A percentile compares a stretch with the other conserved stretches of the same genome.
Conservation (phyloP, 2,113 vertebrate species). For the Ciconia stormi region DNA sequence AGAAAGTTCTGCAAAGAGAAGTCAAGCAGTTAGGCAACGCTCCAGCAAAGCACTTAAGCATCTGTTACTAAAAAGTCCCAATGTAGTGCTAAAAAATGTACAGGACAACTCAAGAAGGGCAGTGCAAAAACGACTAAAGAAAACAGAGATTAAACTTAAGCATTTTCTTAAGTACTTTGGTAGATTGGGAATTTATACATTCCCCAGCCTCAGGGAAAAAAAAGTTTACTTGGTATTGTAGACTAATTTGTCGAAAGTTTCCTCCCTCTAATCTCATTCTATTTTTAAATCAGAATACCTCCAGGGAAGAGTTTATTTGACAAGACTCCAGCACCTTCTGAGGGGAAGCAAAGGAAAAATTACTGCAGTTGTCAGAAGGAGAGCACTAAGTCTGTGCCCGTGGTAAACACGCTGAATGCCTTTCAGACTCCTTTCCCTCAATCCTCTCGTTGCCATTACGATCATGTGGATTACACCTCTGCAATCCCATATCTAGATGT, state of each 20-base stretch:
- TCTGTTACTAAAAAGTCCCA: neutral
- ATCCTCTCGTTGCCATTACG: constrained; percentile 61
- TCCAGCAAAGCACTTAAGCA: constrained; percentile 41
- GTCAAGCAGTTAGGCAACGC: neutral
- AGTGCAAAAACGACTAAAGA: neutral
- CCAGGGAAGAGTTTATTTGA: constrained; percentile 82
- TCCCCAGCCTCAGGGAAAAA: neutral
- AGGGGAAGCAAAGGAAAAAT: constrained; percentile 32
- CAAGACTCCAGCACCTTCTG: constrained; percentile 39
- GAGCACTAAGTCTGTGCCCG: neutral
- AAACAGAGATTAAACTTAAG: neutral
- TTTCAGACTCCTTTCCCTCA: neutral
- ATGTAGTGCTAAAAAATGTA: neutral
- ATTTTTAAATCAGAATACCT: constrained; percentile 73
- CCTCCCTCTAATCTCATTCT: neutral
- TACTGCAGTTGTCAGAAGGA: constrained; percentile 62
- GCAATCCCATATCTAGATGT: constrained; percentile 79
- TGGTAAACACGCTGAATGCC: neutral
- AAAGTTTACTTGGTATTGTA: neutral
- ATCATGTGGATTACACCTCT: constrained; percentile 75
- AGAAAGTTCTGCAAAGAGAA: neutral
- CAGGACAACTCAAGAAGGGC: neutral
- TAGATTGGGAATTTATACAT: neutral
- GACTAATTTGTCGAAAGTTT: neutral
- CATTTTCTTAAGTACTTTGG: neutral